phyloP scores from a whole-genome alignment of 2,797 vertebrate species.

The Anas bernieri region DNA sequence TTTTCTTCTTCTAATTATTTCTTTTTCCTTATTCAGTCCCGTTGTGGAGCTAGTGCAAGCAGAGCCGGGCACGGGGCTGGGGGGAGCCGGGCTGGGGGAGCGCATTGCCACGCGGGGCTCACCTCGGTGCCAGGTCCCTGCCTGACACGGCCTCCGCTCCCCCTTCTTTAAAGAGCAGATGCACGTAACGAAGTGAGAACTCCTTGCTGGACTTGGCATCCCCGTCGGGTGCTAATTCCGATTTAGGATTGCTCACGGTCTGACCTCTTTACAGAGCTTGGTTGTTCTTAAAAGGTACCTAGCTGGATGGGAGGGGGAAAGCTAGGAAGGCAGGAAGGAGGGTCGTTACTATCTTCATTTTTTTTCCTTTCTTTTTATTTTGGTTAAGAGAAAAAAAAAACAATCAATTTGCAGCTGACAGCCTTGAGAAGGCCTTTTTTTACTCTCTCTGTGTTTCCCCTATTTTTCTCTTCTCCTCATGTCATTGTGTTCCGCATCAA shows the following conservation, averaged over 20 bases:
- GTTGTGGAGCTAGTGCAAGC: constrained; percentile 14
- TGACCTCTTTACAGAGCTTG: not conserved
- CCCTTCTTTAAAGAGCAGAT: not conserved
- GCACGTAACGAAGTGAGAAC: not conserved
- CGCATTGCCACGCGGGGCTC: not conserved
- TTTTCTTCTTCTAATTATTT: constrained; percentile 45
- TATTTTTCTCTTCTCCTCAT: constrained; percentile 99
- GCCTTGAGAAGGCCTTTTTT: constrained; percentile 99
- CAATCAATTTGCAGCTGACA: constrained; percentile 93
- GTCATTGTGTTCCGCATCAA: constrained; percentile 99
- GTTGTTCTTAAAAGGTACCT: not conserved
- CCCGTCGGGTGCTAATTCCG: not conserved
- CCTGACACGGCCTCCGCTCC: not conserved
- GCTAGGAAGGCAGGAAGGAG: constrained; percentile 45
- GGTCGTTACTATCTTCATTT: constrained; percentile 72
- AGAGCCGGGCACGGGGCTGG: constrained; percentile 29
- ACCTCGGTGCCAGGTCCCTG: not conserved
- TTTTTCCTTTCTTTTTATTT: constrained; percentile 74
- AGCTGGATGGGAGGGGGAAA: constrained; percentile 37
- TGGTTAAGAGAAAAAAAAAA: constrained; percentile 75
- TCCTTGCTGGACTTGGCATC: not conserved
- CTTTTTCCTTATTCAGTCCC: constrained; percentile 8
- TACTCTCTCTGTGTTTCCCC: constrained; percentile 99
- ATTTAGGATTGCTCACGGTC: not conserved
- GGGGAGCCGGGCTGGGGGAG: not conserved